Conservation (phyloP, 2,113 vertebrate species). For the Lamprotornis superbus region DNA sequence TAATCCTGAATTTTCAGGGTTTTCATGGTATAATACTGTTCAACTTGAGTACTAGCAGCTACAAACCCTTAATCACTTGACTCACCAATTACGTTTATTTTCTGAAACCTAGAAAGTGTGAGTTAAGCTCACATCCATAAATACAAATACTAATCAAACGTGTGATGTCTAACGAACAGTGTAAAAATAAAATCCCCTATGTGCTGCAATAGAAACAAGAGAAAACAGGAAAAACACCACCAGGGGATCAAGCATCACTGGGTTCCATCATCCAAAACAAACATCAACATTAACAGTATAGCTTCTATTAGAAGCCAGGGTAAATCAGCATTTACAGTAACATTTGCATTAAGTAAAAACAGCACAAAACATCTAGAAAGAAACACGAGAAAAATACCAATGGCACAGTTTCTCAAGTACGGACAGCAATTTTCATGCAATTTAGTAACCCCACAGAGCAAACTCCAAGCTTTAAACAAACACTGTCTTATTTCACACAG, state of each 20-base stretch:
- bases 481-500: neutral
- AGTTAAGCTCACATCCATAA: neutral
- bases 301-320: neutral
- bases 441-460: neutral
- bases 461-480: neutral
- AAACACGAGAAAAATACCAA: neutral
- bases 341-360: neutral
- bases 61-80: neutral
- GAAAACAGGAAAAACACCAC: neutral
- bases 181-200: neutral
- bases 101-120: neutral
- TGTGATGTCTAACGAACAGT: neutral
- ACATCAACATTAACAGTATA: neutral
- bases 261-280: constrained; percentile 3
- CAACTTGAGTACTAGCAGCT: neutral
- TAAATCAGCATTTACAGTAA: neutral
- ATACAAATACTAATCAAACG: neutral
- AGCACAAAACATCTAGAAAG: neutral
- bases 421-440: neutral
- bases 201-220: neutral
- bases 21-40: neutral
- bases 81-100: neutral
- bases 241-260: neutral
- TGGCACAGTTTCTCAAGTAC: neutral
- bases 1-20: neutral